phyloP scores from a whole-genome alignment of 2,888 invertebrate species.

The Apotomis turbidana region DNA sequence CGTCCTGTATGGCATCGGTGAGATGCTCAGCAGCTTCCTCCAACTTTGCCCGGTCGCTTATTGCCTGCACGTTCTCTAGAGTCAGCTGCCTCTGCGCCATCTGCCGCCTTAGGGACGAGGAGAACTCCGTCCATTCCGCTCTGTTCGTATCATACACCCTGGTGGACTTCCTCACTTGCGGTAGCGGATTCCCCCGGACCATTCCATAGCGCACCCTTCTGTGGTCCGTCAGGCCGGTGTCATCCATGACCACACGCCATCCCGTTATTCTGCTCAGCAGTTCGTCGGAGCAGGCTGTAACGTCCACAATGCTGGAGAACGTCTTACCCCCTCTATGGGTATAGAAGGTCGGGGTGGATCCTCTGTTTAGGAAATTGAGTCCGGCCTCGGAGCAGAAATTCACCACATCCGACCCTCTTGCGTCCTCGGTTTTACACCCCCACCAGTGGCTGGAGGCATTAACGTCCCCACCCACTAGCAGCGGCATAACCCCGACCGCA shows the following conservation, averaged over 20 bases:
- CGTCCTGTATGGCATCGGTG: not conserved
- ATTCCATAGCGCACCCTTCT: not conserved
- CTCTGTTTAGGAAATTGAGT: not conserved
- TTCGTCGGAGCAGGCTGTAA: not conserved
- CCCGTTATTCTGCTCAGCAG: not conserved
- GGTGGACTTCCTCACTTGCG: rapidly evolving
- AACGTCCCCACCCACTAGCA: conserved; percentile 11
- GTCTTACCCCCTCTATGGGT: not conserved
- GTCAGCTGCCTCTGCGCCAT: not conserved
- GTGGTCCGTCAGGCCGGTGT: not conserved
- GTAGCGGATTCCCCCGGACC: no score
- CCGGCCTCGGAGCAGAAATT: not conserved
- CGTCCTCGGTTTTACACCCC: conserved; percentile 10
- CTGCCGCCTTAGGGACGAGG: not conserved
- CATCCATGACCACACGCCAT: not conserved
- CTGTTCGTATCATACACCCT: not conserved
- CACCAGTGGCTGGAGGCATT: conserved; percentile 20
- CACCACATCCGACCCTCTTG: not conserved
- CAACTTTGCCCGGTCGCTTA: not conserved
- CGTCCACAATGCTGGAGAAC: not conserved
- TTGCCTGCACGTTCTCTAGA: not conserved
- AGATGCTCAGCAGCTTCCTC: not conserved
- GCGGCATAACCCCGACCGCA: not conserved
- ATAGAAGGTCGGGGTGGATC: not conserved
- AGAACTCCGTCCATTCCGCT: not conserved